Percentiles rank a stretch among this genome's conserved stretches.
These are phyloP conservation scores for Lepisosteus oculatus DNA, from an alignment of 2,113 vertebrate genomes.

Conservation along the genomic window DNA sequence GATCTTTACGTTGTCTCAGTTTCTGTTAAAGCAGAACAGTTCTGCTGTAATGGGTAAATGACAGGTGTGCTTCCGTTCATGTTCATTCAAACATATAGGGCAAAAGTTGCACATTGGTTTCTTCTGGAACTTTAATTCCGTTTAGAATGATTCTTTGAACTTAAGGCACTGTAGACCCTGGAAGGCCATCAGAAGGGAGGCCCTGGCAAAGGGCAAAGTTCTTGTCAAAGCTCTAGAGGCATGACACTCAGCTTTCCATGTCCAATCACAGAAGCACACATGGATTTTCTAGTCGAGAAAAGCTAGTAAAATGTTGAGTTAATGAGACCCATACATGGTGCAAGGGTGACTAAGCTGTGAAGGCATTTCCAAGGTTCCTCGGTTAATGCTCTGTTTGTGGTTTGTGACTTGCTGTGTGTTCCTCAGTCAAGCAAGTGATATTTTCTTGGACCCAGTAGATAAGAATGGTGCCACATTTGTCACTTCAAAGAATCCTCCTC, in stretches of 20 bases:
- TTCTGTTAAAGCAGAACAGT: no score
- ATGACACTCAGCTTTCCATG: neutral
- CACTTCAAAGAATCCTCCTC: neutral
- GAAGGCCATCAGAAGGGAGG: no score
- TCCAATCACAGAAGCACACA: neutral
- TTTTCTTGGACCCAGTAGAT: constrained; percentile 10
- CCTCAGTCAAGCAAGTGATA: constrained; percentile 2
- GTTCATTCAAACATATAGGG: no score
- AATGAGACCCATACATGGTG: neutral
- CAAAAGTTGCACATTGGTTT: no score
- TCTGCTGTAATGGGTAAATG: no score
- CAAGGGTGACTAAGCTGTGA: constrained; percentile 1
- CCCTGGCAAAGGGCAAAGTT: no score
- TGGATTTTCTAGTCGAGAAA: neutral
- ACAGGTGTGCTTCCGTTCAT: no score
- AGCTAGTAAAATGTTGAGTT: neutral
- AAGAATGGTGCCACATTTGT: neutral
- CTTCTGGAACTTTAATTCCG: no score
- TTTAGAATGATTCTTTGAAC: no score
- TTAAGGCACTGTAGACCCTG: no score
- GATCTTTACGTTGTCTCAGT: no score
- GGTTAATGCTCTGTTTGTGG: neutral
- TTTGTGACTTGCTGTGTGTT: constrained; percentile 11
- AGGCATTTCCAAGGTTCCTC: constrained; percentile 1
- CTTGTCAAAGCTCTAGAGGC: no score